Evolutionary conservation across 2,113 vertebrate species (phyloP), one percentile per base, ranked within the genome.

Genomic region (Phaethon lepturus): DNA sequence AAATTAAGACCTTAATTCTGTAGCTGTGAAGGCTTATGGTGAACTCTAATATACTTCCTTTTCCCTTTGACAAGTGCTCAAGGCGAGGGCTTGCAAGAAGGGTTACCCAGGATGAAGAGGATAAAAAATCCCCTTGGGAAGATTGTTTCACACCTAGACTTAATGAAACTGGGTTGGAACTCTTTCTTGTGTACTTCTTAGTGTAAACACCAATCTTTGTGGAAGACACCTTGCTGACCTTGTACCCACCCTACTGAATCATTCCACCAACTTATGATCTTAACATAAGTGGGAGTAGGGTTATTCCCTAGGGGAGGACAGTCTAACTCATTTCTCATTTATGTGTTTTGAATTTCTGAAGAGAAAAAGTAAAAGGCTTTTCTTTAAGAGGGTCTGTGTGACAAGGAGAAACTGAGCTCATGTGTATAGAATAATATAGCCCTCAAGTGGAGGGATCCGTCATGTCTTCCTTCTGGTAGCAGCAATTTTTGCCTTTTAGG

Each of bases 181-280:
- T 63, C 71, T 84, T 79, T 78, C 45, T 94, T 89, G 20, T 91
- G 91, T 90, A 53, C 38, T 93, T 38, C 28, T 81, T 96, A 63
- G 81, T 67, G 64, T 81, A 86, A 93, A 63, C 40, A 62, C 5
- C 1, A 7, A 14, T 87, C 42, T 17, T 72, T 92, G 47, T 74
- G 68, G 89, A 94, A 95, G 62, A 49, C 40, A 68, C 47, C 42
- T 86, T 77, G 49, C 50, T 90, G 40, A 86, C 68, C 88, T 83
- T 79, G 79, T 56, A 90, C 64, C 66, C 66, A 80, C 59, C 64
- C 40, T 83, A 50, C 69, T 96, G 93, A 95, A 78, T 93, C 81
- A 90, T 90, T 88, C 69, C 50, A 81, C 20, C 50, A 66, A 6
- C 1, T 91, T 78, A 31, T 0, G 12, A 62, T 78, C 18, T 87